phyloP scores from a whole-genome alignment of 2,888 invertebrate genomes.

The Oligia strigilis region DNA sequence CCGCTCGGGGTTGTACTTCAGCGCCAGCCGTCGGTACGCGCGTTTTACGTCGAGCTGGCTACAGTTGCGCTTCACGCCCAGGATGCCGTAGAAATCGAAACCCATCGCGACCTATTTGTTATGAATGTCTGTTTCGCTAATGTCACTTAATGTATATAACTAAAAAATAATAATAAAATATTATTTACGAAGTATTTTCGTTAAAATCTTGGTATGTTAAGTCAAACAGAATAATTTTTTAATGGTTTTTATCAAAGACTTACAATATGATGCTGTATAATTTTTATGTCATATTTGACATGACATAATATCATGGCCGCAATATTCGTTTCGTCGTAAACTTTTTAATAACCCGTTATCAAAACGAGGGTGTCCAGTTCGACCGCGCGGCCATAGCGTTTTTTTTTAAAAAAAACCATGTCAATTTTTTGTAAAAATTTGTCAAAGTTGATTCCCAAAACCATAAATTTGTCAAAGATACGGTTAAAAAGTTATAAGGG shows the following conservation, averaged over 20 bases:
- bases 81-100: conserved; percentile 94
- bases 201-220: not conserved
- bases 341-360: not conserved
- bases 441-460: no score
- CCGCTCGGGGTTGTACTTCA: conserved; percentile 91
- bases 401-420: no score
- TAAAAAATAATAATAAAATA: conserved; percentile 16
- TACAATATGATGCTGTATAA: no score
- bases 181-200: not conserved
- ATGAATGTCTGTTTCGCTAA: not conserved
- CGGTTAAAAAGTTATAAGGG: no score
- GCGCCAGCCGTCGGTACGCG: conserved; percentile 91
- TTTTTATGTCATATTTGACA: conserved; percentile 19
- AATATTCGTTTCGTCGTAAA: not conserved
- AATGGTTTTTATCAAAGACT: no score
- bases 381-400: no score
- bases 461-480: no score
- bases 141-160: not conserved
- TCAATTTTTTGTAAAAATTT: no score
- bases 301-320: not conserved
- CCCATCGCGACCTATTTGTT: conserved; percentile 85
- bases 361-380: no score
- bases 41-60: conserved; percentile 93
- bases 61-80: conserved; percentile 92
- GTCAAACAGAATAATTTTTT: not conserved